These are phyloP conservation scores for Mobula birostris DNA, from an alignment of 2,113 vertebrate genomes.

Conservation along the genomic window DNA sequence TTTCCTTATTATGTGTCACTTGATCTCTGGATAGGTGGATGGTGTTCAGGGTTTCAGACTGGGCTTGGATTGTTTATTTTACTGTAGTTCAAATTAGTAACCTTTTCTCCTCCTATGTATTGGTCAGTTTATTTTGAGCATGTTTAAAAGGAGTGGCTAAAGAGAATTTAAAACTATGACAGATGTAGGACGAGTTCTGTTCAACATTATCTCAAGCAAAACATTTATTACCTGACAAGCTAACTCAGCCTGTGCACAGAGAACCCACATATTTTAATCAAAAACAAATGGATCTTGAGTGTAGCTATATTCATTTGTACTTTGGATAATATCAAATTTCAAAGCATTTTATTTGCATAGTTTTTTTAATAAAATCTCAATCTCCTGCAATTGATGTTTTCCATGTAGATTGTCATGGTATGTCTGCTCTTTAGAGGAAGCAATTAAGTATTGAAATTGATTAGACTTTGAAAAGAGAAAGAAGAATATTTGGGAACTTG, in stretches of 20 bases:
- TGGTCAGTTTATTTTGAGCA: background rate
- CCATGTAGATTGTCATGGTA: background rate
- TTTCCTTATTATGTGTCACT: background rate
- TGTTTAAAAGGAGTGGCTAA: background rate
- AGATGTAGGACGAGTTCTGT: background rate
- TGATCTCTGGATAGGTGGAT: background rate
- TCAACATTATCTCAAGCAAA: background rate
- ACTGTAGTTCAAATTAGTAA: background rate
- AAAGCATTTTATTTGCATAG: background rate
- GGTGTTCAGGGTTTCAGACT: background rate
- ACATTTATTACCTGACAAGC: background rate
- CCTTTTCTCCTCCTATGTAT: conserved; percentile 6
- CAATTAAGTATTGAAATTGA: conserved; percentile 6
- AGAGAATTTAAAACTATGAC: background rate
- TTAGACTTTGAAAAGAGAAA: background rate
- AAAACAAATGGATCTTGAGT: background rate
- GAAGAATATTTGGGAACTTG: background rate
- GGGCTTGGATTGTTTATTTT: conserved; percentile 24
- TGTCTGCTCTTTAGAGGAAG: background rate
- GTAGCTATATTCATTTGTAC: background rate
- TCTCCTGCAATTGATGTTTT: background rate
- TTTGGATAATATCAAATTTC: background rate
- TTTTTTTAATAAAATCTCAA: background rate
- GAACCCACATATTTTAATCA: background rate
- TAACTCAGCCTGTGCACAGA: background rate